Base-by-base conservation (phyloP, 1,140 invertebrate genomes). In the Thaumatotibia leucotreta region DNA sequence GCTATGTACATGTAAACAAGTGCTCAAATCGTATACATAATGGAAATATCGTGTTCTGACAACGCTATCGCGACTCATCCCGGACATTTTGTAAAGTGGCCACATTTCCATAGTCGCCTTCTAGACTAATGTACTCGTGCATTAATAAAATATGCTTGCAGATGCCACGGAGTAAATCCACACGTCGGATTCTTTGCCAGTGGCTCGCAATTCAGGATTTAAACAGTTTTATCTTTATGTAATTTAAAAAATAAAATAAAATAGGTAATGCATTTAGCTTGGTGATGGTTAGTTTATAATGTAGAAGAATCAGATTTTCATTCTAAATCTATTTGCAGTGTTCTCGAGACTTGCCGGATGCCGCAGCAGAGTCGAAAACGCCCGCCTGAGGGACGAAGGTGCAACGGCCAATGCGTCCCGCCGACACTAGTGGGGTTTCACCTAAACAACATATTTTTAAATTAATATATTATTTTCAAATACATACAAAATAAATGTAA, bases 1-100 rank as follows among this genome's bases (percentile, higher is more conserved):
- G 75, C 80, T 88, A 87, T 89, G 85, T 90, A 87, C 82, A 84
- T 86, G 86, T 90, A 89, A 87, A 89, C 79, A 81, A 79, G 76
- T 79, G 76, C 83, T 90, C 85, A 87, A 89, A 89, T 90, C 86
- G 86, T 91, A 91, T 91, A 91, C 88, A 88, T 91, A 89, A 91
- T 91, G 88, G 86, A 88, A 91, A 91, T 89, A 91, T 88, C 88
- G 84, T 91, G 86, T 91, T 89, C 88, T 85, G 84, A 88, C 84
- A 86, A 86, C 86, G 88, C 82, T 89, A 89, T 89, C 88, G 86
- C 86, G 81, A 77, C 83, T 85, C 88, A 86, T 89, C 83, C 85
- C 80, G 85, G 86, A 89, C 88, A 87, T 81, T 90, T 89, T 89
- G 84, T 91, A 89, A 86, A 89, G 86, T 87, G 88, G 80, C 80